Evolutionary conservation across 2,888 invertebrate species (phyloP).

Genomic region (Dolomedes plantarius): DNA sequence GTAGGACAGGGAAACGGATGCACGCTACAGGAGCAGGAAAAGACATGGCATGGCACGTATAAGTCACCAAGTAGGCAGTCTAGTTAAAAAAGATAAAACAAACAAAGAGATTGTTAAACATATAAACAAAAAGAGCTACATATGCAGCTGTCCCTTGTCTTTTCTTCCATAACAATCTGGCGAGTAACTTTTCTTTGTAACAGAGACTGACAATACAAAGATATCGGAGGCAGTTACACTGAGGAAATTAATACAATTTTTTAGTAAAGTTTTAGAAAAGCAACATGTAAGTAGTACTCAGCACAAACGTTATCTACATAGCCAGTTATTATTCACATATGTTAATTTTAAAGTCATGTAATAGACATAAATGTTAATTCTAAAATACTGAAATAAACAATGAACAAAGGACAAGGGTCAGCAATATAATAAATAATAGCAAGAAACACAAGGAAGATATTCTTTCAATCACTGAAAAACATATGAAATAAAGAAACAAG

Average conservation of each 20-base stretch:
- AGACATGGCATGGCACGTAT: slow-evolving; percentile 68
- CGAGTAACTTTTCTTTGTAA: not conserved
- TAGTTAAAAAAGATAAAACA: slow-evolving; percentile 58
- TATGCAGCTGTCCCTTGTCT: slow-evolving; percentile 19
- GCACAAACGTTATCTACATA: not conserved
- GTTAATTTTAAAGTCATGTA: too few relatives aligned
- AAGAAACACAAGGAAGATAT: not conserved
- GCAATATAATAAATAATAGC: not conserved
- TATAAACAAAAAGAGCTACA: not conserved
- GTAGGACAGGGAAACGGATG: slow-evolving; percentile 67
- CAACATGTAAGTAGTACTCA: not conserved
- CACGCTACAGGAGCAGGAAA: slow-evolving; percentile 63
- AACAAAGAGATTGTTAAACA: slow-evolving; percentile 35
- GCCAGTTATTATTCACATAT: not conserved
- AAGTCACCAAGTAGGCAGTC: slow-evolving; percentile 66
- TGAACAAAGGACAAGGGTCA: slow-evolving; percentile 22
- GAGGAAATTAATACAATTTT: not conserved
- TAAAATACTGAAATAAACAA: not conserved
- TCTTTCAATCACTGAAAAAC: too few relatives aligned
- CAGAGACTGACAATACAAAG: not conserved
- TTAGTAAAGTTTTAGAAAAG: not conserved
- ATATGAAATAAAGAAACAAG: not conserved
- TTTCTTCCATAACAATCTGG: not conserved
- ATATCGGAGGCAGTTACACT: not conserved
- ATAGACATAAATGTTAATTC: not conserved